These are phyloP conservation scores for Chionodraco myersi DNA, from an alignment of 2,113 vertebrate species.

Conservation along the genomic window DNA sequence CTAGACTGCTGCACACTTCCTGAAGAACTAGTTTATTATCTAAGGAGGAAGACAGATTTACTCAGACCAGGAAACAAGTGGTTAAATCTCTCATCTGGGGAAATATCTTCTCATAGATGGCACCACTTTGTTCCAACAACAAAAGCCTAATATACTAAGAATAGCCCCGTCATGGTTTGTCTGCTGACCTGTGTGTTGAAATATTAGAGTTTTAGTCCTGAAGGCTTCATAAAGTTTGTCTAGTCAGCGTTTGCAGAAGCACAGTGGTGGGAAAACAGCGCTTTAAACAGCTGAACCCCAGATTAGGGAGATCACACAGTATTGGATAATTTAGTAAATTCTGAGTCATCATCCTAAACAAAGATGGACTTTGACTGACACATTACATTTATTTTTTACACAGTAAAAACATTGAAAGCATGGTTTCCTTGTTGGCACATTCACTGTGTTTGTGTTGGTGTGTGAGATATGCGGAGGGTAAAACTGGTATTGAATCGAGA, in stretches of 20 bases:
- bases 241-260: conserved; percentile 42
- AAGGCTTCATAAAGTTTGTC: conserved; percentile 57
- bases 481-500: too few relatives aligned
- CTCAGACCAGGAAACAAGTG: neutral
- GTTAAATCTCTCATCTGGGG: neutral
- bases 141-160: conserved; percentile 76
- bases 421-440: too few relatives aligned
- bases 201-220: conserved; percentile 61
- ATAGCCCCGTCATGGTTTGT: conserved; percentile 68
- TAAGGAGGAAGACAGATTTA: neutral
- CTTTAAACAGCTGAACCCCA: neutral
- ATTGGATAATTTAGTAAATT: neutral
- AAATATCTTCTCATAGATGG: conserved; percentile 10
- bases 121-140: neutral
- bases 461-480: too few relatives aligned
- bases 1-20: neutral
- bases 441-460: too few relatives aligned
- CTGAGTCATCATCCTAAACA: neutral
- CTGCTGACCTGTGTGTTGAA: conserved; percentile 69
- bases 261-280: conserved; percentile 1
- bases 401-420: neutral
- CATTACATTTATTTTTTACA: neutral
- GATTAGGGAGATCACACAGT: neutral
- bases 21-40: neutral
- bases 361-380: neutral